Evolutionary conservation across 2,797 vertebrate species (phyloP).

Genomic region (Silurus lanzhouensis): DNA sequence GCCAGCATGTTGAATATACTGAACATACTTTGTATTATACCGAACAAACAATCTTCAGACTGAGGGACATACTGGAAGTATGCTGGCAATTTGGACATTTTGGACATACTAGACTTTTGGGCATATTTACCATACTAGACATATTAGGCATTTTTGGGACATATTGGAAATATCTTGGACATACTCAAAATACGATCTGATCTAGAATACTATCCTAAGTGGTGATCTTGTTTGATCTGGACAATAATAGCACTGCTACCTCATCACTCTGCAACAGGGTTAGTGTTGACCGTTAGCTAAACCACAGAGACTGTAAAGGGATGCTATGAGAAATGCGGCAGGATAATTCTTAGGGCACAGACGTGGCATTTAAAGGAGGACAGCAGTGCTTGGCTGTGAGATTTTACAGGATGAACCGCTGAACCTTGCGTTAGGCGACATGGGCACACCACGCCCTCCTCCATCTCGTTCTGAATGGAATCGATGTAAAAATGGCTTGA

Average conservation of each 20-base stretch:
- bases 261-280: not conserved
- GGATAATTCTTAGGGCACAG: not conserved
- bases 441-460: not conserved
- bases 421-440: not conserved
- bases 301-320: not conserved
- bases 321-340: not conserved
- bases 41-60: too few relatives aligned
- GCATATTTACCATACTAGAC: not conserved
- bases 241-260: not conserved
- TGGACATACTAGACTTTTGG: too few relatives aligned
- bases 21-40: too few relatives aligned
- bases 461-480: slow-evolving; percentile 18
- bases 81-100: too few relatives aligned
- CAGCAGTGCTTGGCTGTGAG: not conserved
- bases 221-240: too few relatives aligned
- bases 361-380: not conserved
- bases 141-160: not conserved
- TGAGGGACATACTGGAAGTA: not conserved
- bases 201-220: not conserved
- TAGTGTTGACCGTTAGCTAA: not conserved
- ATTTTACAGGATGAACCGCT: not conserved
- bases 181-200: not conserved
- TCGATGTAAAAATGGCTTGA: slow-evolving; percentile 29
- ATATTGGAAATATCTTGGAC: not conserved
- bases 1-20: not conserved